Evolutionary conservation across 2,113 vertebrate species (phyloP).

Genomic region (Tenebrosternarchus preto): DNA sequence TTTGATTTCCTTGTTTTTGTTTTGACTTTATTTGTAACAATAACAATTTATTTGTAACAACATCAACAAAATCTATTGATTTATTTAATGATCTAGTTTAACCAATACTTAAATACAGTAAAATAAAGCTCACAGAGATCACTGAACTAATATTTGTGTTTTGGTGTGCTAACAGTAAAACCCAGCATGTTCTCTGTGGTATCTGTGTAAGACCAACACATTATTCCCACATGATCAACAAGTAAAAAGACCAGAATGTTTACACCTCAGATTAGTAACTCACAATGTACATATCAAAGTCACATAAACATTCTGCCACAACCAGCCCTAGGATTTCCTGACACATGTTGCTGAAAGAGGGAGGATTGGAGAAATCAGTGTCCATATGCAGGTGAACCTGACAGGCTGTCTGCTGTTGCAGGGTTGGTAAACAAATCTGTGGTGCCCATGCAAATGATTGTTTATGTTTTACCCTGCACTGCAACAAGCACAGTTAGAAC

Average conservation of each 20-base stretch:
- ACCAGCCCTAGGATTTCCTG: neutral
- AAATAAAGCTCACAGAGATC: too few species aligned
- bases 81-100: neutral
- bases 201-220: too few species aligned
- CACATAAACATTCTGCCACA: neutral
- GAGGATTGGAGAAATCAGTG: conserved; percentile 71
- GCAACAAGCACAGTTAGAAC: conserved; percentile 65
- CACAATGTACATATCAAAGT: neutral
- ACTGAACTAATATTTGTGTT: too few species aligned
- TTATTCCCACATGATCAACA: too few species aligned
- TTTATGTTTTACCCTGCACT: conserved; percentile 60
- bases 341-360: neutral
- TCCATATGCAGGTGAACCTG: conserved; percentile 46
- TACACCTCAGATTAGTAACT: neutral
- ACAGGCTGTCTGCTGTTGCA: conserved; percentile 52
- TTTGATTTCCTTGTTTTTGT: conserved; percentile 32
- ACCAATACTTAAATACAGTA: too few species aligned
- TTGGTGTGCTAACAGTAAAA: too few species aligned
- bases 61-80: neutral
- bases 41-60: conserved; percentile 22
- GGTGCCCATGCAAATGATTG: conserved; percentile 75
- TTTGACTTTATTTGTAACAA: conserved; percentile 28
- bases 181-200: too few species aligned
- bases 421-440: conserved; percentile 79
- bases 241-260: too few species aligned